Conservation (phyloP, 2,888 invertebrate species). For the Cosmia trapezina region DNA sequence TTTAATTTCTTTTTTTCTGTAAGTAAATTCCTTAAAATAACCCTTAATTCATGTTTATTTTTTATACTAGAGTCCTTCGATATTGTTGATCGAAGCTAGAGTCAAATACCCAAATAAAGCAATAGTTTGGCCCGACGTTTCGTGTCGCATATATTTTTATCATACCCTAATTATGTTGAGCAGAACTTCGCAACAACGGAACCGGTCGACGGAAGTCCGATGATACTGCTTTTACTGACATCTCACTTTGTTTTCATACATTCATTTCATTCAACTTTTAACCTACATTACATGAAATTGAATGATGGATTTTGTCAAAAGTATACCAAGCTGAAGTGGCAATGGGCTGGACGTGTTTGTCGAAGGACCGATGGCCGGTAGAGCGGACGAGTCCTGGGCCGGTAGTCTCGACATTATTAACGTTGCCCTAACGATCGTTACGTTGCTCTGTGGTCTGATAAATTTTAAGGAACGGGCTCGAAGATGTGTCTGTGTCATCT, state of each 20-base stretch:
- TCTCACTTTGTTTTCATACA: conserved; percentile 21
- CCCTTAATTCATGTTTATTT: neutral
- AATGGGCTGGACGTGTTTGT: neutral
- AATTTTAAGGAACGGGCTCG: too few species aligned
- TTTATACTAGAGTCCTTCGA: too few species aligned
- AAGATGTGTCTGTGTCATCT: too few species aligned
- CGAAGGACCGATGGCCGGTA: neutral
- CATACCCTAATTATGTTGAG: conserved; percentile 42
- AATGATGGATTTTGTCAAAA: neutral
- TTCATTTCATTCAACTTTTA: conserved; percentile 32
- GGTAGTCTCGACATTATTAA: too few species aligned
- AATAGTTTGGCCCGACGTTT: neutral
- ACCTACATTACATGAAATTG: conserved; percentile 9
- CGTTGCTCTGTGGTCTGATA: too few species aligned
- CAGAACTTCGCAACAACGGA: conserved; percentile 56
- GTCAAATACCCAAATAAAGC: neutral
- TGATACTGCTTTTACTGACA: conserved; percentile 54
- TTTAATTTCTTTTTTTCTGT: neutral
- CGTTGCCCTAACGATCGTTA: too few species aligned
- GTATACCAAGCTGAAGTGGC: neutral
- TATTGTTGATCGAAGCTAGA: too few species aligned
- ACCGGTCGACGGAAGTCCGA: conserved; percentile 38
- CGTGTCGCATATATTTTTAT: conserved; percentile 33
- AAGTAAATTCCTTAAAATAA: neutral
- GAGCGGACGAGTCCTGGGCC: neutral